These are phyloP conservation scores for Lottia scabra DNA, from an alignment of 2,888 invertebrate genomes.

Conservation along the genomic window DNA sequence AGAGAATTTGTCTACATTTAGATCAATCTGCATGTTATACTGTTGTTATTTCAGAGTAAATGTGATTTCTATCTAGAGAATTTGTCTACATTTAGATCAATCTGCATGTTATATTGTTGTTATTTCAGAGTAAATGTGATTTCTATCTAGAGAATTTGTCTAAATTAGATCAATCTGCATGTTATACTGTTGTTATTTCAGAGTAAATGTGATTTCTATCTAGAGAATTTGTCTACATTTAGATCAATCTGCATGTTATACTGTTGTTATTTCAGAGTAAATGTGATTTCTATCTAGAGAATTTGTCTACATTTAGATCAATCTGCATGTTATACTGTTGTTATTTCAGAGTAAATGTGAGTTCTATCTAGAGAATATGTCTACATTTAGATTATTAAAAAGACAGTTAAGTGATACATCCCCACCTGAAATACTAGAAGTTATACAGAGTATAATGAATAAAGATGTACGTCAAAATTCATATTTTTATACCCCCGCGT, in stretches of 20 bases:
- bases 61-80: too few relatives aligned
- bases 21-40: too few relatives aligned
- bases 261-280: too few relatives aligned
- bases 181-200: too few relatives aligned
- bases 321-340: neutral
- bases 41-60: too few relatives aligned
- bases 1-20: conserved; percentile 33
- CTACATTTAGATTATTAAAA: conserved; percentile 42
- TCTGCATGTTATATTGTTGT: neutral
- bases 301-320: neutral
- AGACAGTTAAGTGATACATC: conserved; percentile 47
- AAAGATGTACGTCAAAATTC: conserved; percentile 48
- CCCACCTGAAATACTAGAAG: conserved; percentile 48
- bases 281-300: too few relatives aligned
- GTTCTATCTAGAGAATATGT: conserved; percentile 54
- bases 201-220: too few relatives aligned
- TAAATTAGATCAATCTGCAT: too few relatives aligned
- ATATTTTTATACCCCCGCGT: too few relatives aligned
- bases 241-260: too few relatives aligned
- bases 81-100: too few relatives aligned
- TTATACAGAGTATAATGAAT: conserved; percentile 58
- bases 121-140: conserved; percentile 31
- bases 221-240: too few relatives aligned
- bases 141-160: conserved; percentile 40
- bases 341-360: conserved; percentile 52